Evolutionary conservation across 2,888 invertebrate genomes (phyloP), one percentile per base, ranked within the genome.

Genomic region (Hemithea aestivaria): DNA sequence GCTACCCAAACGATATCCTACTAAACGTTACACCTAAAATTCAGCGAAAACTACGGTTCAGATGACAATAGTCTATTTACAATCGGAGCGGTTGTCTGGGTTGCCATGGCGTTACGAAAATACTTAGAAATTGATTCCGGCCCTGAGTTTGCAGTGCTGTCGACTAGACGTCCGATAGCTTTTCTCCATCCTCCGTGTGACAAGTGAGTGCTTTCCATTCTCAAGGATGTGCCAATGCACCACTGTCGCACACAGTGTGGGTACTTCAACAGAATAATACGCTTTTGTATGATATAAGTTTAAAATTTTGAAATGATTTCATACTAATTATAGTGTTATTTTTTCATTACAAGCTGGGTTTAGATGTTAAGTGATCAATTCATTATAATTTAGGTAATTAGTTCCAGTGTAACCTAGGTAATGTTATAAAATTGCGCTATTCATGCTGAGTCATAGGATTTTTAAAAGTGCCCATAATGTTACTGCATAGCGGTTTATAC

Each of bases 141-240:
- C 53, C 35, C 53, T 49, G 47, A 53, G 76, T 81, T 81, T 80
- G 66, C 81, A 73, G 64, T 78, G 79, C 80, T 68, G 62, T 81
- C 61, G 76, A 80, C 47, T 60, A 64, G 61, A 58, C 69, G 63
- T 53, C 61, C 62, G 67, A 66, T 68, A 62, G 62, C 58, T 50
- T 44, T 34, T 44, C 48, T 25, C 30, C 21, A 54, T 45, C 61
- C 55, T 68, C 66, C 57, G 53, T 63, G 56, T 62, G 60, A 66
- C 61, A 62, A 69, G 58, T 53, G 61, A 62, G 62, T 58, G 58
- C 61, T 62, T 58, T 50, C 51, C 50, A 42, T 24, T 25, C 26
- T 39, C 33, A 29, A 25, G n/a, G 10, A 27, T 24, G 16, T 10
- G 8, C 26, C 30, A 30, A 27, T 24, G 16, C 10, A 8, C 26